A percentile compares a stretch with the other conserved stretches of the same genome.
Conservation (phyloP, 2,888 invertebrate species). For the Xestia xanthographa region DNA sequence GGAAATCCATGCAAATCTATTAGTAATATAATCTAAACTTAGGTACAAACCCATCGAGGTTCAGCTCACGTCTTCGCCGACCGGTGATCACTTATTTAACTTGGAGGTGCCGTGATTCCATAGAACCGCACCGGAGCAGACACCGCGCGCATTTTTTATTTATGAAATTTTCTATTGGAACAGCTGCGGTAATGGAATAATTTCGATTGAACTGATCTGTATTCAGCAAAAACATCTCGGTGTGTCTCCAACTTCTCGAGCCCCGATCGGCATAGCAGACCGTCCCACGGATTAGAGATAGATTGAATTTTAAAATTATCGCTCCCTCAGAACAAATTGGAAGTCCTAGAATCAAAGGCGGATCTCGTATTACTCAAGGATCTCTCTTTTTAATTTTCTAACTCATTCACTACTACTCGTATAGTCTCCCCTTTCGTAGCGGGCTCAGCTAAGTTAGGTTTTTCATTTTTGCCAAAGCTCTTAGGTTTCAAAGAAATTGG, state of each 20-base stretch:
- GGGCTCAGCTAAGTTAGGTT: slow-evolving; percentile 23
- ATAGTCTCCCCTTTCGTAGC: slow-evolving; percentile 4
- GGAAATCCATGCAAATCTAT: slow-evolving; percentile 53
- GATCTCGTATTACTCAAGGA: slow-evolving; percentile 18
- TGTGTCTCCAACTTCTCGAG: slow-evolving; percentile 76
- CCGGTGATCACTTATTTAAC: slow-evolving; percentile 90
- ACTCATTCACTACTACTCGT: slow-evolving; percentile 12
- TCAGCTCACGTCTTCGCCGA: slow-evolving; percentile 83
- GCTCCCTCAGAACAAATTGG: slow-evolving; percentile 52
- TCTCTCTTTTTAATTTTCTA: slow-evolving; percentile 30
- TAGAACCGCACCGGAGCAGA: slow-evolving; percentile 84
- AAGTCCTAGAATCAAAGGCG: slow-evolving; percentile 41
- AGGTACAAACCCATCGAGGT: slow-evolving; percentile 76
- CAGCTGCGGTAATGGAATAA: slow-evolving; percentile 85
- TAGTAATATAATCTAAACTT: slow-evolving; percentile 72
- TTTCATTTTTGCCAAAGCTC: slow-evolving; percentile 40
- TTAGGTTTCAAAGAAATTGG: slow-evolving; percentile 72
- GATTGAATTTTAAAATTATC: slow-evolving; percentile 79
- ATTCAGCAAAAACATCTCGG: slow-evolving; percentile 82
- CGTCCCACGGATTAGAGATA: slow-evolving; percentile 75
- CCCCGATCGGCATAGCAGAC: slow-evolving; percentile 75
- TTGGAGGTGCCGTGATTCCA: slow-evolving; percentile 86
- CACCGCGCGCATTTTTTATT: slow-evolving; percentile 85
- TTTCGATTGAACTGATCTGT: slow-evolving; percentile 84
- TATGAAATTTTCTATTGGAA: slow-evolving; percentile 84